Evolutionary conservation across 2,888 invertebrate species (phyloP).

Genomic region (Elegia similella): DNA sequence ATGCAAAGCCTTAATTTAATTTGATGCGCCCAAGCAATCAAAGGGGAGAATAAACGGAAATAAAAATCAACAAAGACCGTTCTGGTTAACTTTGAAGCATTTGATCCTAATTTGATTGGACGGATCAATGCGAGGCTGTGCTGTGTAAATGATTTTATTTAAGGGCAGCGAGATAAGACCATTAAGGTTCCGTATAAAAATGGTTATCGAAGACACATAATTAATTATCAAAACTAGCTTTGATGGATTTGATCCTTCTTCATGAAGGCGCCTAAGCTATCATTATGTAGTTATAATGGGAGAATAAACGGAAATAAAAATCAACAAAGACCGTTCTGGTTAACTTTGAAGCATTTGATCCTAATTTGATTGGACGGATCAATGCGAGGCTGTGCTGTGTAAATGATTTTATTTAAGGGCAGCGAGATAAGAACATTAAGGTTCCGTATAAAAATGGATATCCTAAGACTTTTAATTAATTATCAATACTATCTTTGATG

Average conservation of each 20-base stretch:
- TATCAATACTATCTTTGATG: too few species aligned
- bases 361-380: too few species aligned
- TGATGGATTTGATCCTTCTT: too few species aligned
- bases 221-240: too few species aligned
- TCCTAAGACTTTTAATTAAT: too few species aligned
- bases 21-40: constrained; percentile 32
- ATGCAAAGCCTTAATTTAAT: constrained; percentile 24
- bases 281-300: too few species aligned
- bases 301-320: constrained; percentile 16
- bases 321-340: constrained; percentile 24
- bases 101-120: constrained; percentile 35
- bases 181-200: not conserved
- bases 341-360: constrained; percentile 1
- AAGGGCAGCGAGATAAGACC: not conserved
- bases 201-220: too few species aligned
- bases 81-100: constrained; percentile 24
- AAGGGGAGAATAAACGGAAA: constrained; percentile 19
- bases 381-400: too few species aligned
- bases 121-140: constrained; percentile 27
- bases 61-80: constrained; percentile 24
- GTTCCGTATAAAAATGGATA: too few species aligned
- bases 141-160: not conserved
- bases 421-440: not conserved
- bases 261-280: constrained; percentile 32
- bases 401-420: not conserved